Evolutionary conservation across 2,113 vertebrate genomes (phyloP).

Genomic region (Petrocephalus zakoni): DNA sequence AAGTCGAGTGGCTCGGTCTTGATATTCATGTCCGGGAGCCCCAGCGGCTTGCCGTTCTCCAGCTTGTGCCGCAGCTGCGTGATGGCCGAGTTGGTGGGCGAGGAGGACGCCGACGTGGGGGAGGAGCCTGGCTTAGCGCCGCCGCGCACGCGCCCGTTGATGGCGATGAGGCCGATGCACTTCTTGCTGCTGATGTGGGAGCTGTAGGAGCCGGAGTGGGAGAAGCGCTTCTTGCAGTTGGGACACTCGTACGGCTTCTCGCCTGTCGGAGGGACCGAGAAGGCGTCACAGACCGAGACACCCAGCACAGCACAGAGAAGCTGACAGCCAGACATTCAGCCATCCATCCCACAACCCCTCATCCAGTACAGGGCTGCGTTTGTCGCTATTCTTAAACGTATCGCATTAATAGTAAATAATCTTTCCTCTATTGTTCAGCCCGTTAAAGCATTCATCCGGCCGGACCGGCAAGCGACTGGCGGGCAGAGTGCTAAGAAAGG

Average conservation of each 20-base stretch:
- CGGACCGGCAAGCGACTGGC: neutral
- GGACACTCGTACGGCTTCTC: constrained; percentile 99
- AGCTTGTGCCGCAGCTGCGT: constrained; percentile 96
- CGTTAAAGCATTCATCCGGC: constrained; percentile 12
- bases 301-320: neutral
- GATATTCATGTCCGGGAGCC: constrained; percentile 89
- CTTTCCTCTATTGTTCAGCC: neutral
- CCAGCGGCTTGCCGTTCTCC: constrained; percentile 94
- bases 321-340: neutral
- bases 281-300: constrained; percentile 11
- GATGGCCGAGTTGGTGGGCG: constrained; percentile 94
- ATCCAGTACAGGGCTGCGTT: neutral
- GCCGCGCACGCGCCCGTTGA: constrained; percentile 91
- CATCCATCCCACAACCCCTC: neutral
- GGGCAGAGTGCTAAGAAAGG: constrained; percentile 3
- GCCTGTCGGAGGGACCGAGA: constrained; percentile 61
- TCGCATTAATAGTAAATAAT: neutral
- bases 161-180: constrained; percentile 95
- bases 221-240: constrained; percentile 99
- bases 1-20: constrained; percentile 98
- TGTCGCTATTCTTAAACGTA: neutral
- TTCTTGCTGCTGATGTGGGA: constrained; percentile 99
- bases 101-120: constrained; percentile 95
- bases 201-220: constrained; percentile 98
- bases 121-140: constrained; percentile 94